Evolutionary conservation across 2,888 invertebrate genomes (phyloP).

Genomic region (Yponomeuta plumbellus): DNA sequence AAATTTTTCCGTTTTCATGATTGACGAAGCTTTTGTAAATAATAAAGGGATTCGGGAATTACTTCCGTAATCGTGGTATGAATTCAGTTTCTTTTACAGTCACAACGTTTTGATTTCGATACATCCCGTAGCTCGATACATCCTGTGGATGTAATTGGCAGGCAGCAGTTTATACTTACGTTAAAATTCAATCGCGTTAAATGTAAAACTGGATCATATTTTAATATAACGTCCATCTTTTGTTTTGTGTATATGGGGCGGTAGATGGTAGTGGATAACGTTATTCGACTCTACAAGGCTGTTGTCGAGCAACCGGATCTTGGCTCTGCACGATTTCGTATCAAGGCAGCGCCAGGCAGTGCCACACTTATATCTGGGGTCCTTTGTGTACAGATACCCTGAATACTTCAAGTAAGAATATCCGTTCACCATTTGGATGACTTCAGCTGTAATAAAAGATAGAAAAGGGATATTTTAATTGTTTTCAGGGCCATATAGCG

Average conservation of each 20-base stretch:
- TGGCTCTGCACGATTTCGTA: not conserved
- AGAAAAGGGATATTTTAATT: not conserved
- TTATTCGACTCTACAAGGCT: not conserved
- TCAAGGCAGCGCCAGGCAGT: not conserved
- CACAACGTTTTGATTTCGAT: not conserved
- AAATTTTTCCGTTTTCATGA: too few species aligned
- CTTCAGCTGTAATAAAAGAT: not conserved
- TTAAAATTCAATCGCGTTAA: not conserved
- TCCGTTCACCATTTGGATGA: not conserved
- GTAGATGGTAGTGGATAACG: not conserved
- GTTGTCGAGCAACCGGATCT: not conserved
- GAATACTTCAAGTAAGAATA: not conserved
- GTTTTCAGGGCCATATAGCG: too few species aligned
- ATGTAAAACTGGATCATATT: not conserved
- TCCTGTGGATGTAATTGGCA: not conserved
- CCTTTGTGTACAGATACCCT: not conserved
- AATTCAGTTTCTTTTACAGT: not conserved
- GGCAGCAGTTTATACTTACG: not conserved
- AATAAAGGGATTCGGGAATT: too few species aligned
- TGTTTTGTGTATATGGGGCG: not conserved
- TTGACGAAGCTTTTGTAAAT: too few species aligned
- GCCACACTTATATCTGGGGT: not conserved
- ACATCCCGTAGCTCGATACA: too few species aligned
- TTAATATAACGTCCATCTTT: not conserved
- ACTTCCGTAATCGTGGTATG: not conserved